A percentile compares a stretch with the other conserved stretches of the same genome.
phyloP scores from a whole-genome alignment of 1,140 invertebrate species.

The Pachyrhynchus sulphureomaculatus region DNA sequence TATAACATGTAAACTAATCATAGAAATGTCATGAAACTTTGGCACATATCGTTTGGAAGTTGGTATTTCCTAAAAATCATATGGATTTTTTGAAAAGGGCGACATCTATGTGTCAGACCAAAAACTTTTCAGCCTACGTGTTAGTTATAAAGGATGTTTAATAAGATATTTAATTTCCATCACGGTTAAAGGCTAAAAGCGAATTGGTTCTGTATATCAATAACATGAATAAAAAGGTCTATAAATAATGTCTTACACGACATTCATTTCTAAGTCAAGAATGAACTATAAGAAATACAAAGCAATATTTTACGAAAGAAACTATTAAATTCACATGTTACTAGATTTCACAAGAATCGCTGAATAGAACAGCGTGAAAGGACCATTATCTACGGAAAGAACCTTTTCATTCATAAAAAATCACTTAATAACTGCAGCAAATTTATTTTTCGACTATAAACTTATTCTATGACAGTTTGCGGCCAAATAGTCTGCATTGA shows the following conservation, averaged over 20 bases:
- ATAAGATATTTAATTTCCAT: too few species aligned
- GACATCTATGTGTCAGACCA: too few species aligned
- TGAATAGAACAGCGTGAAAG: conserved; percentile 18
- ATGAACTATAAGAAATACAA: not conserved
- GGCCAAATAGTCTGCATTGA: conserved; percentile 36
- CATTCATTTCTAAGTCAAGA: not conserved
- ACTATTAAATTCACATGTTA: conserved; percentile 32
- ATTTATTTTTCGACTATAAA: conserved; percentile 22
- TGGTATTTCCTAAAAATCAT: too few species aligned
- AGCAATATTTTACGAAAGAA: conserved; percentile 21
- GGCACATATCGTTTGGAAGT: too few species aligned
- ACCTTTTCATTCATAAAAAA: not conserved
- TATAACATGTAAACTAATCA: too few species aligned
- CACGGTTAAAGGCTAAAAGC: too few species aligned
- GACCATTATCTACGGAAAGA: not conserved
- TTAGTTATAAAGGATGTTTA: too few species aligned
- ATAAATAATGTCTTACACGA: conserved; percentile 1
- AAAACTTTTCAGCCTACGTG: too few species aligned
- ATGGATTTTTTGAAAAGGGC: too few species aligned
- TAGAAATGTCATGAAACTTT: too few species aligned
- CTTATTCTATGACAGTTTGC: conserved; percentile 35
- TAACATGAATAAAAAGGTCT: too few species aligned
- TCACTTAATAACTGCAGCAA: conserved; percentile 22
- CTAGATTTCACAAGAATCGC: conserved; percentile 20
- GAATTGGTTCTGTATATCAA: too few species aligned